These are phyloP conservation scores for Hylaea fasciaria DNA, from an alignment of 2,888 invertebrate genomes.

Conservation along the genomic window DNA sequence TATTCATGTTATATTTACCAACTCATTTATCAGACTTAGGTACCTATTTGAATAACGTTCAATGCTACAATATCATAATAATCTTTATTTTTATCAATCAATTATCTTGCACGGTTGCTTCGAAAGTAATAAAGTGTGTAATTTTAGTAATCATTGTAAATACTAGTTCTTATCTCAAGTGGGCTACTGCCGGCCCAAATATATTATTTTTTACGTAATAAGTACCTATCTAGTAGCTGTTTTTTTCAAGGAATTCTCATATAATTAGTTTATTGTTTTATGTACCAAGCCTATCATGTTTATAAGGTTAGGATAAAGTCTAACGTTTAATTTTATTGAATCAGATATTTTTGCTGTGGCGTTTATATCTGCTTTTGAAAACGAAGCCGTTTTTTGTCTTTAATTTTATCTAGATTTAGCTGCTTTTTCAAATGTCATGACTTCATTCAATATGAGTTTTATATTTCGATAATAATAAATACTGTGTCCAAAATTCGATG, in stretches of 20 bases:
- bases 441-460: no score
- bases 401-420: no score
- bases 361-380: no score
- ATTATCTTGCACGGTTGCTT: slow-evolving; percentile 15
- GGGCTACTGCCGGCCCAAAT: slow-evolving; percentile 17
- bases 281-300: not conserved
- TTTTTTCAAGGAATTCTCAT: slow-evolving; percentile 22
- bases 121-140: slow-evolving; percentile 18
- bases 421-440: no score
- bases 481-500: no score
- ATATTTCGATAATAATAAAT: no score
- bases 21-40: slow-evolving; percentile 5
- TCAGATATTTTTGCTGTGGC: no score
- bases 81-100: slow-evolving; percentile 22
- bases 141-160: slow-evolving; percentile 21
- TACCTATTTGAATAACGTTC: slow-evolving; percentile 19
- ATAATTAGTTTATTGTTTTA: slow-evolving; percentile 11
- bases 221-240: slow-evolving; percentile 18
- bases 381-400: no score
- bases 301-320: not conserved
- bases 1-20: not conserved
- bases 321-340: not conserved
- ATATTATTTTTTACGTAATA: no score
- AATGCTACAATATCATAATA: slow-evolving; percentile 20
- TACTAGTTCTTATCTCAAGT: slow-evolving; percentile 28